Percentiles rank a stretch among this genome's conserved stretches.
These are phyloP conservation scores for Archilochus colubris DNA, from an alignment of 2,113 vertebrate species.

Conservation along the genomic window DNA sequence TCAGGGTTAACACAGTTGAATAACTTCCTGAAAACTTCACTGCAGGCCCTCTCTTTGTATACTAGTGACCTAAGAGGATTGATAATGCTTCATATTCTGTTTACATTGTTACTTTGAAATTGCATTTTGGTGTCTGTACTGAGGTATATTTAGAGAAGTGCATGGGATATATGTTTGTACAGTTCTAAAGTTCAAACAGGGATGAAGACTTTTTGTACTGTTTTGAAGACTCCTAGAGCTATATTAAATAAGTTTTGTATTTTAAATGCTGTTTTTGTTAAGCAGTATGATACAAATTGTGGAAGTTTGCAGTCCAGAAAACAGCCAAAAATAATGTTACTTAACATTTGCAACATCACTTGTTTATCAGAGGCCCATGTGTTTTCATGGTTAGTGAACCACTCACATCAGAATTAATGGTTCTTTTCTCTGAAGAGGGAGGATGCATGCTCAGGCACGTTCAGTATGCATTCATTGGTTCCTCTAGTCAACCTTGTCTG, in stretches of 20 bases:
- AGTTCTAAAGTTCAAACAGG: background rate
- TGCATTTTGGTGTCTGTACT: background rate
- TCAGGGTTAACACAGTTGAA: background rate
- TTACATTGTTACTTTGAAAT: background rate
- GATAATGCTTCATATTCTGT: background rate
- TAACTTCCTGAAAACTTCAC: background rate
- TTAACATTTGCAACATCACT: background rate
- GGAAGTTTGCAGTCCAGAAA: background rate
- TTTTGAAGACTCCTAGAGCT: background rate
- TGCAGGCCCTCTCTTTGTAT: background rate
- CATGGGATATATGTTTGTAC: background rate
- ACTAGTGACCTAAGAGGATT: background rate
- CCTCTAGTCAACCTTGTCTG: background rate
- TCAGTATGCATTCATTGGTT: background rate
- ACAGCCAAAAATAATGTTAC: background rate
- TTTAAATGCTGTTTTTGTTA: background rate
- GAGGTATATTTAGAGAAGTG: background rate
- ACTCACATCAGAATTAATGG: rapidly evolving
- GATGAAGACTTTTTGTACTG: background rate
- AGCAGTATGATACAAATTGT: background rate
- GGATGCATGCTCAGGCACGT: background rate
- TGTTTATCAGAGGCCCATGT: background rate
- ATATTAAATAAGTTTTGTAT: background rate
- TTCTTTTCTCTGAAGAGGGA: background rate
- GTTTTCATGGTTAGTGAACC: background rate